A percentile compares a stretch with the other conserved stretches of the same genome.
These are phyloP conservation scores for Archaeoteleia sp. DNA, from an alignment of 2,888 invertebrate genomes.

Conservation along the genomic window DNA sequence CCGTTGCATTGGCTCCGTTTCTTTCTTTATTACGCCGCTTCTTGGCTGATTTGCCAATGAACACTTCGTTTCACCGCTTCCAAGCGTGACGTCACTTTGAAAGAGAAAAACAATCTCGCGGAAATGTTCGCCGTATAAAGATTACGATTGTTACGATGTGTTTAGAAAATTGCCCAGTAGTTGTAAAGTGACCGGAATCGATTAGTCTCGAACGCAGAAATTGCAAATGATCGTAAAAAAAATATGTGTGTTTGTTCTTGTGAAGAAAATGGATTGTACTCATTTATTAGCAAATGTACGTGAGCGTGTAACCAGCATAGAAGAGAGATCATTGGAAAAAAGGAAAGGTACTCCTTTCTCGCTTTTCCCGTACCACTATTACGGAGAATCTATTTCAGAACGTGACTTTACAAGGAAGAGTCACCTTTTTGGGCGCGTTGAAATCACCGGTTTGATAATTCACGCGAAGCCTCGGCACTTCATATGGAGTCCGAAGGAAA, in stretches of 20 bases:
- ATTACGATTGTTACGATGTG: conserved; percentile 34
- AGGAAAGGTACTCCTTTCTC: not conserved
- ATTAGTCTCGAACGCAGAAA: conserved; percentile 22
- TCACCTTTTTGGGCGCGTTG: conserved; percentile 7
- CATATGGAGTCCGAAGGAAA: not conserved
- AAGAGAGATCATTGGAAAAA: conserved; percentile 4
- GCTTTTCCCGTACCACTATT: conserved; percentile 4
- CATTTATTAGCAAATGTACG: not conserved
- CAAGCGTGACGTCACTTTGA: conserved; percentile 41
- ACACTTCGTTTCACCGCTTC: conserved; percentile 20
- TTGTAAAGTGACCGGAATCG: conserved; percentile 22
- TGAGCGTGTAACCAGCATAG: not conserved
- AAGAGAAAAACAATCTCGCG: conserved; percentile 38
- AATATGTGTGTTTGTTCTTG: too few species aligned
- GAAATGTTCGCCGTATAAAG: conserved; percentile 27
- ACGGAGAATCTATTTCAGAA: conserved; percentile 1
- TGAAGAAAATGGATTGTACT: not conserved
- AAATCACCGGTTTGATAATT: conserved; percentile 11
- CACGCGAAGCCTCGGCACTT: not conserved
- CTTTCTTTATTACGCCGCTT: too few species aligned
- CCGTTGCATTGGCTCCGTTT: too few species aligned
- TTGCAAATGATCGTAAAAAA: not conserved
- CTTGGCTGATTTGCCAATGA: conserved; percentile 39
- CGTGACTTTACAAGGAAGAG: conserved; percentile 2
- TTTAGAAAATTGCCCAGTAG: conserved; percentile 28